Percentiles rank a stretch among this genome's conserved stretches.
These are phyloP conservation scores for Phrixothrix hirtus DNA, from an alignment of 2,888 invertebrate genomes.

Conservation along the genomic window DNA sequence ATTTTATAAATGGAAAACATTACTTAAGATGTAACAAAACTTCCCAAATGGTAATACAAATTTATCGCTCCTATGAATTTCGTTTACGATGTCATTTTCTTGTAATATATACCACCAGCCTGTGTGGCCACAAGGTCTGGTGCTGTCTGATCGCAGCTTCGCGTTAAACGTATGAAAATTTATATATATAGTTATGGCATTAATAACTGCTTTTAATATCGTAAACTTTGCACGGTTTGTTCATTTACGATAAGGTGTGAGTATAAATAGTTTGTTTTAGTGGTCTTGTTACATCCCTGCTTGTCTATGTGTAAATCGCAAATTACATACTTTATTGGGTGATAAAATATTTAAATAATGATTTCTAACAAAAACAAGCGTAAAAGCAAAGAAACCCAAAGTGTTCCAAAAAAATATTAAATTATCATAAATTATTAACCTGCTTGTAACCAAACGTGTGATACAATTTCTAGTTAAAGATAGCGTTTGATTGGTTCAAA, in stretches of 20 bases:
- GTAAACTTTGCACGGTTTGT: constrained; percentile 34
- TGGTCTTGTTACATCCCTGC: constrained; percentile 26
- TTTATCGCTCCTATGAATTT: constrained; percentile 25
- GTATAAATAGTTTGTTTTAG: constrained; percentile 28
- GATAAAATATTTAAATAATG: constrained; percentile 31
- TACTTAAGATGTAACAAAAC: no score
- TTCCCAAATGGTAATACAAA: no score
- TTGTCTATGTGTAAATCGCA: constrained; percentile 23
- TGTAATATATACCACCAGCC: constrained; percentile 23
- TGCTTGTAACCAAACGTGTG: no score
- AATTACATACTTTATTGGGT: constrained; percentile 28
- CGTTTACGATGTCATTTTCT: constrained; percentile 27
- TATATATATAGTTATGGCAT: constrained; percentile 35
- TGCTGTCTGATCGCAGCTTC: constrained; percentile 25
- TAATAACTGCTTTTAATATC: constrained; percentile 37
- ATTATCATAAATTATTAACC: constrained; percentile 5
- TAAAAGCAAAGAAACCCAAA: constrained; percentile 17
- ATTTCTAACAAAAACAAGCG: constrained; percentile 26
- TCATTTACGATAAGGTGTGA: constrained; percentile 31
- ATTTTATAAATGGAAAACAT: no score
- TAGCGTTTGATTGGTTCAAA: no score
- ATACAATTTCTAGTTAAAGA: not conserved
- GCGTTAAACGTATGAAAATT: constrained; percentile 33
- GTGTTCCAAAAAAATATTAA: constrained; percentile 15
- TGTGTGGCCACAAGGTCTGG: constrained; percentile 27